Evolutionary conservation across 2,113 vertebrate genomes (phyloP).

Genomic region (Pteronura brasiliensis): DNA sequence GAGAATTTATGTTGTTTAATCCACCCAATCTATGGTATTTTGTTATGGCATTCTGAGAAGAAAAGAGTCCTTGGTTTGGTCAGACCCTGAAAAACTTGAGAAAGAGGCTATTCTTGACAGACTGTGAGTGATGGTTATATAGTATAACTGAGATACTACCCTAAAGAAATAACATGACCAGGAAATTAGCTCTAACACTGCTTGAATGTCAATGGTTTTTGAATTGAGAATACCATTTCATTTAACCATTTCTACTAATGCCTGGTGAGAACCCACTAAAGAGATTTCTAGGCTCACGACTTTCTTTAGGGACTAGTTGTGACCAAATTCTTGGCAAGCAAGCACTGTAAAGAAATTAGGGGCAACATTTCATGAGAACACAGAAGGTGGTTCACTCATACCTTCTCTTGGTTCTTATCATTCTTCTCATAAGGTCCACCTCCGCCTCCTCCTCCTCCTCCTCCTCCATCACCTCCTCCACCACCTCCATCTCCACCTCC

Average conservation of each 20-base stretch:
- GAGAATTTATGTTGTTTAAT: background rate
- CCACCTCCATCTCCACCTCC: constrained; percentile 81
- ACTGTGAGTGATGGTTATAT: background rate
- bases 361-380: background rate
- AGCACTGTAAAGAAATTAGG: background rate
- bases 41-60: background rate
- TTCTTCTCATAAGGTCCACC: constrained; percentile 91
- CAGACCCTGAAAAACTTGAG: background rate
- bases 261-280: background rate
- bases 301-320: background rate
- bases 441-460: constrained; percentile 80
- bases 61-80: background rate
- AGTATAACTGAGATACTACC: background rate
- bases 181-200: background rate
- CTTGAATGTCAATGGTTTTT: background rate
- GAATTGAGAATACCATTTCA: background rate
- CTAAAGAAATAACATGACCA: background rate
- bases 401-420: constrained; percentile 91
- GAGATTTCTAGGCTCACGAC: background rate
- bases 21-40: background rate
- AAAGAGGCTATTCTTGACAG: background rate
- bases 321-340: background rate
- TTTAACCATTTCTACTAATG: background rate
- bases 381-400: constrained; percentile 58
- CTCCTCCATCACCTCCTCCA: constrained; percentile 80